Percentiles rank a stretch among this genome's conserved stretches.
Evolutionary conservation across 1,140 invertebrate genomes (phyloP).

Genomic region (Solenopsis invicta): DNA sequence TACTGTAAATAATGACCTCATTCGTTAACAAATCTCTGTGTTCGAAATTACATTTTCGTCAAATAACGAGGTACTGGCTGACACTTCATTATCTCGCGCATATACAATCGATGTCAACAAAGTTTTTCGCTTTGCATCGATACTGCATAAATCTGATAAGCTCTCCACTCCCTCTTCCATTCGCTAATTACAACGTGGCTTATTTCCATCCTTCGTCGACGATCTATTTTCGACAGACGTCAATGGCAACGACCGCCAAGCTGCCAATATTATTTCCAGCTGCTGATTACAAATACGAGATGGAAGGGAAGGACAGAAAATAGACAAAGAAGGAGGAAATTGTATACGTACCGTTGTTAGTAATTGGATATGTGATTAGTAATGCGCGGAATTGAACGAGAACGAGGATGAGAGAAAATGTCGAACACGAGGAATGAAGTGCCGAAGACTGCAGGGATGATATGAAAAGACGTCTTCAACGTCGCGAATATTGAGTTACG

Average conservation of each 20-base stretch:
- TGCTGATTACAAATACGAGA: slow-evolving; percentile 77
- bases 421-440: neutral
- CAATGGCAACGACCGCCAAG: slow-evolving; percentile 4
- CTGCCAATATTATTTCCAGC: slow-evolving; percentile 79
- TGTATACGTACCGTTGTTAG: slow-evolving; percentile 49
- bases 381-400: slow-evolving; percentile 64
- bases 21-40: slow-evolving; percentile 32
- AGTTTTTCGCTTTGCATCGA: slow-evolving; percentile 14
- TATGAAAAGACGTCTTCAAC: slow-evolving; percentile 59
- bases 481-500: slow-evolving; percentile 56
- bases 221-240: slow-evolving; percentile 42
- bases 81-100: slow-evolving; percentile 28
- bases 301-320: slow-evolving; percentile 2
- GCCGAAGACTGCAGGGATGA: neutral
- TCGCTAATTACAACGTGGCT: slow-evolving; percentile 58
- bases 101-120: neutral
- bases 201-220: slow-evolving; percentile 55
- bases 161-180: neutral
- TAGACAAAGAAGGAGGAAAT: neutral
- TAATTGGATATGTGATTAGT: slow-evolving; percentile 79
- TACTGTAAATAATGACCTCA: neutral
- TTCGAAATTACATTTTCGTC: slow-evolving; percentile 45
- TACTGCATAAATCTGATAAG: neutral
- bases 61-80: slow-evolving; percentile 20
- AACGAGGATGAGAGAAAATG: slow-evolving; percentile 32